phyloP scores from a whole-genome alignment of 2,113 vertebrate species.

The Sphaerodactylus townsendi region DNA sequence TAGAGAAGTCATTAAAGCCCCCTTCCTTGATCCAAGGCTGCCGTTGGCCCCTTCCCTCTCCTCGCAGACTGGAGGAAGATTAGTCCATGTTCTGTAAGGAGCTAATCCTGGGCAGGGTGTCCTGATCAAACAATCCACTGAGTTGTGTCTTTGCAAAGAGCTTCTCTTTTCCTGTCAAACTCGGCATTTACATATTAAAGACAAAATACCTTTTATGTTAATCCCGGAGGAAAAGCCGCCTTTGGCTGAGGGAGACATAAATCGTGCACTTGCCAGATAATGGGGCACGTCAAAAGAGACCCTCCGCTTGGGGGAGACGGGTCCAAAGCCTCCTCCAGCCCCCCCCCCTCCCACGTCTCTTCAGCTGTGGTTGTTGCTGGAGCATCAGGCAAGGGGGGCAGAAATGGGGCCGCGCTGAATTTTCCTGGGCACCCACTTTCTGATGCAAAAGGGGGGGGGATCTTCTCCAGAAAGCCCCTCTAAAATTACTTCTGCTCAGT shows the following conservation, averaged over 20 bases:
- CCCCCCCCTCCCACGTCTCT: too few species aligned
- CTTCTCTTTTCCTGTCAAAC: slow-evolving; percentile 5
- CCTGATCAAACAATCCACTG: slow-evolving; percentile 25
- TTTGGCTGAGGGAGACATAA: slow-evolving; percentile 1
- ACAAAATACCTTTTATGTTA: slow-evolving; percentile 35
- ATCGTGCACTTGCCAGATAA: neutral
- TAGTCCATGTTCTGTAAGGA: slow-evolving; percentile 15
- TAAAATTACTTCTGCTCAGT: too few species aligned
- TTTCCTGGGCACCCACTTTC: too few species aligned
- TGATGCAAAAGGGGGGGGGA: too few species aligned
- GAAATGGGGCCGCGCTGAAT: too few species aligned
- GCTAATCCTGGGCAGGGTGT: slow-evolving; percentile 14
- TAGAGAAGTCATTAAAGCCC: slow-evolving; percentile 4
- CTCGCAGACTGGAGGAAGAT: neutral
- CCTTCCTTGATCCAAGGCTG: neutral
- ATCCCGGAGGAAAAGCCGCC: slow-evolving; percentile 10
- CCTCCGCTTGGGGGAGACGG: neutral
- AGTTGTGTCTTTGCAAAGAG: neutral
- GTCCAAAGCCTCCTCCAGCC: neutral
- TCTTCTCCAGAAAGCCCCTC: too few species aligned
- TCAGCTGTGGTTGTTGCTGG: too few species aligned
- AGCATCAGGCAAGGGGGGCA: too few species aligned
- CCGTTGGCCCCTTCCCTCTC: neutral
- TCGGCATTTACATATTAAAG: slow-evolving; percentile 31
- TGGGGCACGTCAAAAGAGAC: neutral